Percentiles rank a stretch among this genome's conserved stretches.
phyloP scores from a whole-genome alignment of 1,140 invertebrate species.

The Magallana angulata region DNA sequence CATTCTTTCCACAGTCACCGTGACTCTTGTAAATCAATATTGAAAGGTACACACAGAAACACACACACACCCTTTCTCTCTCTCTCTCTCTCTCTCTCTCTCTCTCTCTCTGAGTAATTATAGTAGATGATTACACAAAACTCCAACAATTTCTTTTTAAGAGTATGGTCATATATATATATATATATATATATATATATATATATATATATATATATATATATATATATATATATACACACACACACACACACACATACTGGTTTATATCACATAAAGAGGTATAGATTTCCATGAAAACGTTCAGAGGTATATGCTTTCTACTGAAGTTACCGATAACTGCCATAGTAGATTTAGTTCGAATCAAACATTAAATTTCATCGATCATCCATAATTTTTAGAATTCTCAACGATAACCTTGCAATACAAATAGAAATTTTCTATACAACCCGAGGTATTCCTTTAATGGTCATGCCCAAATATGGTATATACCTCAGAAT shows the following conservation, averaged over 20 bases:
- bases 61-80: too few relatives aligned
- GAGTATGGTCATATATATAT: too few relatives aligned
- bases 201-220: too few relatives aligned
- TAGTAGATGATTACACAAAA: too few relatives aligned
- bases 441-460: background rate
- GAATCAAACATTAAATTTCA: background rate
- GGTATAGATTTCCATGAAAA: background rate
- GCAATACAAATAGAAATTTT: background rate
- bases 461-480: slow-evolving; percentile 17
- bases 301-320: background rate
- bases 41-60: too few relatives aligned
- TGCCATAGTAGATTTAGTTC: background rate
- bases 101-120: too few relatives aligned
- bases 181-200: too few relatives aligned
- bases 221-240: too few relatives aligned
- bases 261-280: background rate
- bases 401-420: background rate
- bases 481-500: background rate
- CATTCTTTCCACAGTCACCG: too few relatives aligned
- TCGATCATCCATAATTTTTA: background rate
- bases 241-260: slow-evolving; percentile 1
- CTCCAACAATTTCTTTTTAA: too few relatives aligned
- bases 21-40: too few relatives aligned
- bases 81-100: too few relatives aligned
- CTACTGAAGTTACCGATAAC: background rate